Evolutionary conservation across 92 coral and sea anemone species (phyloP).

Genomic region (Epizoanthus illoricatus): DNA sequence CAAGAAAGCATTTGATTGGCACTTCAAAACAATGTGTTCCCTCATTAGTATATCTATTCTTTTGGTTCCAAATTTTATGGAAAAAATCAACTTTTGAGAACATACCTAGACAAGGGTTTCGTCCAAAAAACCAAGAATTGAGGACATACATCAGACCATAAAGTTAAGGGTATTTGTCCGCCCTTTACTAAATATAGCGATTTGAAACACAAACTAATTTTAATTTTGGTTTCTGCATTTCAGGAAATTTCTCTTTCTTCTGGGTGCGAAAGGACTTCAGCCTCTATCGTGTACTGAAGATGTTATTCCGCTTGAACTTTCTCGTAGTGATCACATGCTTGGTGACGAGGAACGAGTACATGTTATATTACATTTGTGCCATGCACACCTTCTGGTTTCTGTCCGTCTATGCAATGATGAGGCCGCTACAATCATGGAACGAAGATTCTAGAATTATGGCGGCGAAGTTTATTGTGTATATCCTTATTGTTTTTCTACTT

Average conservation of each 20-base stretch:
- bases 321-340: constrained; percentile 78
- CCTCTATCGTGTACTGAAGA: constrained; percentile 77
- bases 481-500: constrained; percentile 57
- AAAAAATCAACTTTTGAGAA: too few species aligned
- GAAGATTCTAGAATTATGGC: constrained; percentile 80
- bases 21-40: too few species aligned
- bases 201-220: neutral
- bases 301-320: constrained; percentile 87
- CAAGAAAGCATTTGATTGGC: too few species aligned
- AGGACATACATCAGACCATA: too few species aligned
- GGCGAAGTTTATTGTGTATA: constrained; percentile 58
- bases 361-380: constrained; percentile 90
- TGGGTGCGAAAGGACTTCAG: constrained; percentile 86
- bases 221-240: neutral
- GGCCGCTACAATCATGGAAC: constrained; percentile 73
- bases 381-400: constrained; percentile 93
- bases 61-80: too few species aligned
- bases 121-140: too few species aligned
- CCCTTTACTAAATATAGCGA: too few species aligned
- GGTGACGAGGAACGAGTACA: constrained; percentile 82
- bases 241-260: constrained; percentile 89
- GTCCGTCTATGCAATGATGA: constrained; percentile 75
- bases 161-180: too few species aligned
- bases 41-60: too few species aligned
- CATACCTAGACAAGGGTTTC: too few species aligned